A percentile compares a stretch with the other conserved stretches of the same genome.
Conservation (phyloP, 1,140 invertebrate species). For the Cardiocondyla obscurior region DNA sequence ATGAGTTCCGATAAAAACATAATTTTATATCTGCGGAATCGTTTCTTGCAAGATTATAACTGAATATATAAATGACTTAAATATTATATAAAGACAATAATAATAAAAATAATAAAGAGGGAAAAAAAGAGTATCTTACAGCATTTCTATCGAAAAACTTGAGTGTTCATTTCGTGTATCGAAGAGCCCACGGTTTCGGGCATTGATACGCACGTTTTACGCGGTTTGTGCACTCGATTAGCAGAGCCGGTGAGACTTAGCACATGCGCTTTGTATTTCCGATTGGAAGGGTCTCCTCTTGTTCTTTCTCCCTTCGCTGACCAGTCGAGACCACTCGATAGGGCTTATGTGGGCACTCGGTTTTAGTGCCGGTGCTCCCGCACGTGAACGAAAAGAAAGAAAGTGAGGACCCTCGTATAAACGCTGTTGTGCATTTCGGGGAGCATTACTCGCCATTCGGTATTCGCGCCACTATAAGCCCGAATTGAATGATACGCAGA, state of each 20-base stretch:
- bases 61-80: too few relatives aligned
- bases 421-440: constrained; percentile 63
- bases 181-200: background rate
- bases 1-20: background rate
- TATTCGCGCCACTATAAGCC: constrained; percentile 62
- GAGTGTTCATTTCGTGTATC: background rate
- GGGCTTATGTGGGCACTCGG: constrained; percentile 33
- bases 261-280: constrained; percentile 40
- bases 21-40: background rate
- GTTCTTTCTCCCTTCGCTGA: constrained; percentile 14
- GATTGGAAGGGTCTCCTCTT: constrained; percentile 51
- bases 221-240: constrained; percentile 27
- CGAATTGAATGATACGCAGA: constrained; percentile 44
- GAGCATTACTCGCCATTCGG: constrained; percentile 12
- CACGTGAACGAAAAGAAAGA: constrained; percentile 39
- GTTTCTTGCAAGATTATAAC: background rate
- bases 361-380: constrained; percentile 27
- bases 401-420: constrained; percentile 35
- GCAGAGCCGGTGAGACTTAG: background rate
- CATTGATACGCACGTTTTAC: background rate
- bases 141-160: background rate
- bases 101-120: too few relatives aligned
- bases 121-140: background rate
- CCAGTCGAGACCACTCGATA: constrained; percentile 38
- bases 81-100: too few relatives aligned